These are phyloP conservation scores for Lemur catta DNA, from an alignment of 2,797 vertebrate genomes.

Conservation along the genomic window DNA sequence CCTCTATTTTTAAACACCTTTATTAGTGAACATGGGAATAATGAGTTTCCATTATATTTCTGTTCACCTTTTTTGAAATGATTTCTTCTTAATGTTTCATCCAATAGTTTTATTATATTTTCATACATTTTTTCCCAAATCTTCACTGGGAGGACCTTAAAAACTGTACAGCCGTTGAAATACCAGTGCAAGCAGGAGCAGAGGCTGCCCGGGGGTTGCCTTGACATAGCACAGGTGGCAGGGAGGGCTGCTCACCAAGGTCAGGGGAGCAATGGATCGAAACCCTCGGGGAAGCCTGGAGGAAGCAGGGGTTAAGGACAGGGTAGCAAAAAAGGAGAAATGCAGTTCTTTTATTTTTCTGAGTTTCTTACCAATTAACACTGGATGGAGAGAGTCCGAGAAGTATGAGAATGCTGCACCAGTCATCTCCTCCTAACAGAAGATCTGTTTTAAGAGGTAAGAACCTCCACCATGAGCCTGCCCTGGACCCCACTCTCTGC, in stretches of 20 bases:
- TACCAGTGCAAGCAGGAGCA: neutral
- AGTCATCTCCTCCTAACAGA: neutral
- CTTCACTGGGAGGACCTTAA: neutral
- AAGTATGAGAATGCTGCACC: fast-evolving
- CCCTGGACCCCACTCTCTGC: neutral
- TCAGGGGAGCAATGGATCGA: fast-evolving
- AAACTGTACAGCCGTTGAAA: neutral
- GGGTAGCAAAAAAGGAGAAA: neutral
- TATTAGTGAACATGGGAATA: neutral
- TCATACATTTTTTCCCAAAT: neutral
- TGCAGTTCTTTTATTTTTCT: neutral
- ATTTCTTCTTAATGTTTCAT: neutral
- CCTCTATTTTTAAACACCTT: neutral
- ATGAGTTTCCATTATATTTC: neutral
- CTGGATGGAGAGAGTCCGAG: neutral
- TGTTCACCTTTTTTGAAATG: neutral
- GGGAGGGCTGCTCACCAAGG: fast-evolving
- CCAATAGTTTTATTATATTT: neutral
- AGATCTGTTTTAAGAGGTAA: neutral
- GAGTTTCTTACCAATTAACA: neutral
- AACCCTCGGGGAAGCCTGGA: neutral
- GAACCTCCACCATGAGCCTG: neutral
- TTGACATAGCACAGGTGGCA: fast-evolving
- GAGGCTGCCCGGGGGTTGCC: fast-evolving
- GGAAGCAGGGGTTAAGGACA: neutral